phyloP scores from a whole-genome alignment of 2,888 invertebrate genomes.

The Hydrotaea cyrtoneurina region DNA sequence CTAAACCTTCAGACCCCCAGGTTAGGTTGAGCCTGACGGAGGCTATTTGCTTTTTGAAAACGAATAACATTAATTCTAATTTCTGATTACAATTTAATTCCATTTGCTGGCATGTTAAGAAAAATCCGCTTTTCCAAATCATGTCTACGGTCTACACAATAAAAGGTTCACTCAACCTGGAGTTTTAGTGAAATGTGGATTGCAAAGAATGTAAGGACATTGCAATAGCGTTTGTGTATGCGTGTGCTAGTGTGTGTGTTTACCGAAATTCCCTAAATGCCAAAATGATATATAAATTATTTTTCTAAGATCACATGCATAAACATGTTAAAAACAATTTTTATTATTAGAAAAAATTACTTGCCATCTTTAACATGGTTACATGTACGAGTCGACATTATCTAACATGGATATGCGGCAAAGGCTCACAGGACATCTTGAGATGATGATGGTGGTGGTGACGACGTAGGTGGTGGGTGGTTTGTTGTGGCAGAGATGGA shows the following conservation, averaged over 20 bases:
- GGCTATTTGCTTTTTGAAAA: too few relatives aligned
- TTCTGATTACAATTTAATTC: too few relatives aligned
- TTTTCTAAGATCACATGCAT: constrained; percentile 29
- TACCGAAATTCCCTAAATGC: constrained; percentile 63
- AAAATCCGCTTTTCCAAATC: too few relatives aligned
- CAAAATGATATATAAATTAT: constrained; percentile 54
- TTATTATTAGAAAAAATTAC: constrained; percentile 67
- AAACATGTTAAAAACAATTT: constrained; percentile 65
- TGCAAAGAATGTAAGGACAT: too few relatives aligned
- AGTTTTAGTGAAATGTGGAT: too few relatives aligned
- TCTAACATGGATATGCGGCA: background rate
- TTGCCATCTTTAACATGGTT: constrained; percentile 52
- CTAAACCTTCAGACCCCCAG: too few relatives aligned
- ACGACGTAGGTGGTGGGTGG: too few relatives aligned
- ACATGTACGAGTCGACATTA: background rate
- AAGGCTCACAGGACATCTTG: constrained; percentile 15
- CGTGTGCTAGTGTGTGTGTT: background rate
- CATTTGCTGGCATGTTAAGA: too few relatives aligned
- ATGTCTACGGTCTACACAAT: too few relatives aligned
- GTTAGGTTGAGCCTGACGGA: too few relatives aligned
- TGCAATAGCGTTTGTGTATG: too few relatives aligned
- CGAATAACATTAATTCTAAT: too few relatives aligned
- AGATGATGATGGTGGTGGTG: background rate
- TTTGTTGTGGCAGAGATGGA: background rate
- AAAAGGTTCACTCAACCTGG: constrained; percentile 60